Percentiles rank a stretch among this genome's conserved stretches.
Conservation (phyloP, 2,113 vertebrate species). For the Pipa parva region DNA sequence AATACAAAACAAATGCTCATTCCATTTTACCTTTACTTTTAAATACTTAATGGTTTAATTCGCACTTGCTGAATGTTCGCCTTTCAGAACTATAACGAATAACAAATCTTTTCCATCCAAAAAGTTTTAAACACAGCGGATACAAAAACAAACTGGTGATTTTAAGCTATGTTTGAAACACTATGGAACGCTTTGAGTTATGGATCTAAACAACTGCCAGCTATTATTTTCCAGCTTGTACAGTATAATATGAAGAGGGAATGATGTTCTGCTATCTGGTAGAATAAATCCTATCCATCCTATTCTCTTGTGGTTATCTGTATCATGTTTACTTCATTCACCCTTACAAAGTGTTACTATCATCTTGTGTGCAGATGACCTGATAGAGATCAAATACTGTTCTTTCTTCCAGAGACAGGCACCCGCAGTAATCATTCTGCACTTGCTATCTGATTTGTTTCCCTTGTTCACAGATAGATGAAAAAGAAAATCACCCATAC, state of each 20-base stretch:
- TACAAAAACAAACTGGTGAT: no score
- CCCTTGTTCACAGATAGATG: background rate
- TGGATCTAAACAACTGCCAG: background rate
- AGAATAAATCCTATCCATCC: background rate
- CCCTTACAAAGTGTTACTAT: constrained; percentile 2
- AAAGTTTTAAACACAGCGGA: no score
- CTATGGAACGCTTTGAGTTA: no score
- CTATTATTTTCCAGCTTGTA: background rate
- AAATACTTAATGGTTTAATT: no score
- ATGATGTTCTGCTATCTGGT: constrained; percentile 1
- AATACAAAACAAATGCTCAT: no score
- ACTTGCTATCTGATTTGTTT: constrained; percentile 1
- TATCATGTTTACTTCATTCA: background rate
- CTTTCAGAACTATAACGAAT: no score
- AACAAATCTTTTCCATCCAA: no score
- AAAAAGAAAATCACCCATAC: background rate
- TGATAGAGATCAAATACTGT: constrained; percentile 2
- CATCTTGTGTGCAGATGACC: background rate
- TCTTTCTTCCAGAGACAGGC: background rate
- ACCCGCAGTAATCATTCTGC: constrained; percentile 1
- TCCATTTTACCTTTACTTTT: no score
- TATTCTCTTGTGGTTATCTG: background rate
- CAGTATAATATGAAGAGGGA: background rate
- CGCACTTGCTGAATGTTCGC: no score
- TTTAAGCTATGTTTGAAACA: no score